Evolutionary conservation across 2,888 invertebrate species (phyloP), one percentile per base, ranked within the genome.

Genomic region (Nezara viridula): DNA sequence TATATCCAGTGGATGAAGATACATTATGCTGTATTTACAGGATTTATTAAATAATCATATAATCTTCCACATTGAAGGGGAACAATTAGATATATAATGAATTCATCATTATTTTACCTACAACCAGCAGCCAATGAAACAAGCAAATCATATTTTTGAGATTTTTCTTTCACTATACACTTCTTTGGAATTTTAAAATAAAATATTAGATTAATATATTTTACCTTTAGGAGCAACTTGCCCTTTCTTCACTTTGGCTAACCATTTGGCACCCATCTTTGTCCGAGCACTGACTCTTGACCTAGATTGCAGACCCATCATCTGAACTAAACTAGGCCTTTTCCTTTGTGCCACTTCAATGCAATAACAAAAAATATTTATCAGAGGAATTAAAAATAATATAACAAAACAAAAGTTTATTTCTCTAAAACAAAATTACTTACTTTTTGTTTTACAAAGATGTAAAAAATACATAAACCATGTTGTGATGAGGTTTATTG

Each of bases 401-500:
- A 27, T 73, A 40, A 32, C 32, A 89, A 88, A 66, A 88, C 60
- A 44, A n/a, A 55, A 55, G 55, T 77, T 87, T 60, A 81, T 90
- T 52, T 27, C 19, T 85, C 27, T 12, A 27, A 44, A 44, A 44
- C n/a, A 44, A 6, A 21, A 49, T 44, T 21, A 91, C 91, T 92
- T 91, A 92, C 92, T 93, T 93, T 93, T 93, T 90, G 93, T 93
- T 91, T 93, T 96, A 94, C 97, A 97, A 92, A 96, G 94, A 92
- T 96, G 95, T 91, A 96, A 95, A 91, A 98, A 94, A 94, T 97
- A 98, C 93, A 97, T 96, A 90, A 97, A 94, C 98, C 98, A 98
- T 85, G 97, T 98, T 85, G 98, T 99, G 92, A 99, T 95, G 91
- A 99, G 95, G 93, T 99, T 99, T 91, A 99, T 95, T 2, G 99